phyloP scores from a whole-genome alignment of 2,888 invertebrate species.

The Podotricha telesiphe region DNA sequence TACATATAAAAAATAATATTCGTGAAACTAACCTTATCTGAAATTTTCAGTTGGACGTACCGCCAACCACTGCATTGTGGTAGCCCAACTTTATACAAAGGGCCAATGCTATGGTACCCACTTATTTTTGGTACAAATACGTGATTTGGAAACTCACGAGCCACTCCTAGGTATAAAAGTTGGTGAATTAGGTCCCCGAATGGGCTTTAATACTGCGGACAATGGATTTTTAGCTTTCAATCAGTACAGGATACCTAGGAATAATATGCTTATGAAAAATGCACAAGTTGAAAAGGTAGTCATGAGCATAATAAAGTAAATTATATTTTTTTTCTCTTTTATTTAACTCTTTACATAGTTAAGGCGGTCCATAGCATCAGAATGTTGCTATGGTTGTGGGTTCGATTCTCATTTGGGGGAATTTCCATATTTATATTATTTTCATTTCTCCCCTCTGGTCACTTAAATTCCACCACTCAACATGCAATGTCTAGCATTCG shows the following conservation, averaged over 20 bases:
- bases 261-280: slow-evolving; percentile 97
- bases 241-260: slow-evolving; percentile 92
- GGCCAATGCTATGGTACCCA: slow-evolving; percentile 94
- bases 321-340: too few species aligned
- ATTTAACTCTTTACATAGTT: too few species aligned
- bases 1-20: too few species aligned
- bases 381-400: too few species aligned
- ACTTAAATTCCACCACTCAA: too few species aligned
- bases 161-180: slow-evolving; percentile 94
- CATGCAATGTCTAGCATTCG: too few species aligned
- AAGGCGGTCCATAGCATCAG: too few species aligned
- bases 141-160: slow-evolving; percentile 93
- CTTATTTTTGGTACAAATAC: slow-evolving; percentile 94
- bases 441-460: too few species aligned
- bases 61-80: slow-evolving; percentile 94
- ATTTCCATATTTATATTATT: too few species aligned
- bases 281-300: slow-evolving; percentile 88
- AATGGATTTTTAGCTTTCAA: slow-evolving; percentile 96
- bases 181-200: slow-evolving; percentile 96
- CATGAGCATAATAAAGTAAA: background rate
- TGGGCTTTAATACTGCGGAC: slow-evolving; percentile 94
- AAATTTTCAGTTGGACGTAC: slow-evolving; percentile 92
- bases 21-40: background rate
- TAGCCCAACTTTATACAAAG: slow-evolving; percentile 94
- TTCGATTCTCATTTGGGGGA: too few species aligned